A percentile compares a stretch with the other conserved stretches of the same genome.
These are phyloP conservation scores for Semotilus atromaculatus DNA, from an alignment of 2,797 vertebrate genomes.

Conservation along the genomic window DNA sequence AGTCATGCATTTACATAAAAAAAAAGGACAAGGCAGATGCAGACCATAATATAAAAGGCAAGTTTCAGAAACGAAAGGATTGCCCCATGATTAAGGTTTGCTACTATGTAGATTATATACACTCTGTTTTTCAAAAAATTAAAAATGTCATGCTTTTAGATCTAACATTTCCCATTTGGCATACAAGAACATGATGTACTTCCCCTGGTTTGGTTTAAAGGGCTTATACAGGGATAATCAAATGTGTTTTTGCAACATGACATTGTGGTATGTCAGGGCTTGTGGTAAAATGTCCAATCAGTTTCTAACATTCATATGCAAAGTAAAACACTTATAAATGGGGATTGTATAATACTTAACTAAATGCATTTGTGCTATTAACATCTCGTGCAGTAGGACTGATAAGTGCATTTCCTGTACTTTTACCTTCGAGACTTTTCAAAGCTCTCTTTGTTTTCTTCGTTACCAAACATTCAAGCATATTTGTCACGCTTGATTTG, in stretches of 20 bases:
- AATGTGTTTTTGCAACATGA: conserved; percentile 4
- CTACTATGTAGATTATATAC: conserved; percentile 32
- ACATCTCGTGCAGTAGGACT: conserved; percentile 8
- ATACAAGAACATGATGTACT: neutral
- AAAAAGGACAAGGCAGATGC: conserved; percentile 22
- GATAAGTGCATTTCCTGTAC: conserved; percentile 1
- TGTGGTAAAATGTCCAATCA: conserved; percentile 29
- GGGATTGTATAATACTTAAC: conserved; percentile 30
- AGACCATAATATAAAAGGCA: conserved; percentile 9
- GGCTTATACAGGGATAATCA: conserved; percentile 24
- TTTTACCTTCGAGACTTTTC: conserved; percentile 23
- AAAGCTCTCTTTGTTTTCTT: conserved; percentile 8
- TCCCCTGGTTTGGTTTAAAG: conserved; percentile 19
- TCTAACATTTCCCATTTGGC: conserved; percentile 24
- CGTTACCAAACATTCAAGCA: neutral
- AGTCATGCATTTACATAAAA: conserved; percentile 13
- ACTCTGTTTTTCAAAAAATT: conserved; percentile 11
- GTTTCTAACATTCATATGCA: conserved; percentile 33
- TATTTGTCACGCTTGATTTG: conserved; percentile 6
- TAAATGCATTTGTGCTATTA: conserved; percentile 40
- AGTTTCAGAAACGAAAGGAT: conserved; percentile 42
- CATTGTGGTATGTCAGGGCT: conserved; percentile 2
- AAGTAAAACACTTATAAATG: conserved; percentile 24
- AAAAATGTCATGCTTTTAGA: conserved; percentile 36
- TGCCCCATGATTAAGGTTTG: conserved; percentile 35